These are phyloP conservation scores for Campoletis raptor DNA, from an alignment of 2,888 invertebrate species.

Conservation along the genomic window DNA sequence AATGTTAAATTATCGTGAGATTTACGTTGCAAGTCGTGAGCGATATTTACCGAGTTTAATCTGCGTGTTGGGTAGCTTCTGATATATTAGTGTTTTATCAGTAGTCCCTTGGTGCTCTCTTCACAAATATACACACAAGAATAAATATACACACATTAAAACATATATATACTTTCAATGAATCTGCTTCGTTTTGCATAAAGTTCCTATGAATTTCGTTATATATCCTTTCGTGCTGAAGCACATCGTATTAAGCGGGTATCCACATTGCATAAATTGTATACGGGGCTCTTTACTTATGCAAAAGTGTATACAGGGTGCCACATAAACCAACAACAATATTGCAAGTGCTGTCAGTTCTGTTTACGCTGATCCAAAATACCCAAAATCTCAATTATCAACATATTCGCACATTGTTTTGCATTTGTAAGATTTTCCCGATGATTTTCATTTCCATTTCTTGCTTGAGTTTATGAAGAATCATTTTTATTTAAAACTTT, in stretches of 20 bases:
- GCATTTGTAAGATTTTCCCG: no score
- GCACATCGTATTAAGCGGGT: constrained; percentile 18
- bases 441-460: no score
- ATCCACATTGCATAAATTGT: constrained; percentile 32
- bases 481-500: no score
- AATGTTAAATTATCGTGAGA: constrained; percentile 16
- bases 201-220: constrained; percentile 63
- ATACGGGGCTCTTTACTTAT: constrained; percentile 20
- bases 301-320: background rate
- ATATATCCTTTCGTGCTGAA: constrained; percentile 53
- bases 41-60: constrained; percentile 41
- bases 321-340: background rate
- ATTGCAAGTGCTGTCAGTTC: background rate
- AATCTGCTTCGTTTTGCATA: constrained; percentile 60
- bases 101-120: constrained; percentile 27
- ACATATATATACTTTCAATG: constrained; percentile 33
- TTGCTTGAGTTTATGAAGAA: no score
- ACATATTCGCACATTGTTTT: background rate
- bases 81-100: constrained; percentile 58
- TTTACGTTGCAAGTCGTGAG: constrained; percentile 22
- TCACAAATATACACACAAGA: constrained; percentile 3
- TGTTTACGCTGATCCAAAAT: background rate
- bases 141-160: background rate
- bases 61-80: constrained; percentile 22
- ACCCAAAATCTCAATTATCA: background rate